Percentiles rank a stretch among this genome's conserved stretches.
Evolutionary conservation across 1,140 invertebrate genomes (phyloP).

Genomic region (Neoseiulus cucumeris): DNA sequence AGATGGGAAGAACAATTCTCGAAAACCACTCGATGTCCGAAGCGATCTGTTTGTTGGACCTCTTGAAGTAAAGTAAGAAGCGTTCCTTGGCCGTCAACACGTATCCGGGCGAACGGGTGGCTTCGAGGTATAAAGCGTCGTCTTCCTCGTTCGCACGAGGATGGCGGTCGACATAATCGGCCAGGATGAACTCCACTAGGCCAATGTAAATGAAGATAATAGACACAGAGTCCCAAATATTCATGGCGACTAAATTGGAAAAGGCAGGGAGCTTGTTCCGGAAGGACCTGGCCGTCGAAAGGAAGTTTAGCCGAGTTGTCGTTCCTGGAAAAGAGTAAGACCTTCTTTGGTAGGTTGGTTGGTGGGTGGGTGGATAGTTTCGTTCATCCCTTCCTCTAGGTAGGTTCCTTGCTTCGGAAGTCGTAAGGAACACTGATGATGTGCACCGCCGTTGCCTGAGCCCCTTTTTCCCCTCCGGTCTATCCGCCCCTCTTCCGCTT

Average conservation of each 20-base stretch:
- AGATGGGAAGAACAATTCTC: not conserved
- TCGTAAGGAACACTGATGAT: too few relatives aligned
- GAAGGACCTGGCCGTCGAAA: not conserved
- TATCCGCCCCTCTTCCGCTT: too few relatives aligned
- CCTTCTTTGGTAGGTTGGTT: too few relatives aligned
- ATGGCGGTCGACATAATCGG: not conserved
- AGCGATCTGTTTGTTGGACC: not conserved
- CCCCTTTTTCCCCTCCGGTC: too few relatives aligned
- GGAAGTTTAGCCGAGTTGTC: not conserved
- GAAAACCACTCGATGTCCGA: not conserved
- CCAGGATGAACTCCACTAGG: not conserved
- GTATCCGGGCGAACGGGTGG: not conserved
- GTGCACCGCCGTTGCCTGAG: too few relatives aligned
- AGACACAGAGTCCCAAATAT: not conserved
- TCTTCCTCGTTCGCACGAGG: not conserved
- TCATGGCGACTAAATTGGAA: not conserved
- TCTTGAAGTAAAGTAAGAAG: not conserved
- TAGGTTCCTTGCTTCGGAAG: too few relatives aligned
- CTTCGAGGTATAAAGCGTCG: not conserved
- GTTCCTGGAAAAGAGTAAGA: not conserved
- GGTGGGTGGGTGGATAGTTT: too few relatives aligned
- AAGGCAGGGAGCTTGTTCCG: not conserved
- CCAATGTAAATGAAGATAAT: slow-evolving; percentile 4
- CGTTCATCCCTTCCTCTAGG: too few relatives aligned
- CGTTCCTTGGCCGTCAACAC: not conserved